Evolutionary conservation across 2,888 invertebrate species (phyloP), one percentile per base, ranked within the genome.

Genomic region (Leptinotarsa rubiginosa): DNA sequence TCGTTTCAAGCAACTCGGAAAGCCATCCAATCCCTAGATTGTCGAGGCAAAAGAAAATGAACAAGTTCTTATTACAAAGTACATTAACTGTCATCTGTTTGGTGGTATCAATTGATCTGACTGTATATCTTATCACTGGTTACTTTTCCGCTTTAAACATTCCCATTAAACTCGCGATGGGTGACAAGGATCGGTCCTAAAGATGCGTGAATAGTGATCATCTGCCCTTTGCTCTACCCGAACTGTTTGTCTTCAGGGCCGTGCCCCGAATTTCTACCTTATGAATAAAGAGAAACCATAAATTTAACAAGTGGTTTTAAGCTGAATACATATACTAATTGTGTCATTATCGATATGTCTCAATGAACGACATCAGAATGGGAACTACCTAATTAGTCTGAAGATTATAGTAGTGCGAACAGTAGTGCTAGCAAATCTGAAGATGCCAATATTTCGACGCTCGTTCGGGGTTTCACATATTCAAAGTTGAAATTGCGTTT

Each of bases 31-130:
- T 79, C 74, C 74, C 72, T 66, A 72, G 75, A 78, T 78, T 72
- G 76, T 81, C 77, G 79, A 80, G 75, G 77, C 76, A 77, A 74
- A 76, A 80, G 82, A 81, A 81, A 87, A 87, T 86, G 86, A 86
- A 86, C 85, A 85, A 85, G 83, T 84, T 83, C 84, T 83, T 82
- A 83, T 82, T 80, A 78, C 81, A 83, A 80, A 80, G 82, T 82
- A 84, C 85, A 84, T 86, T 86, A 85, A 87, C 83, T 85, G 86
- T 86, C 86, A 86, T 86, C 86, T 85, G 81, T 85, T 83, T 82
- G 78, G 75, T 80, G 84, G 84, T 86, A 87, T 87, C 87, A 86
- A 87, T 87, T 86, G 86, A 87, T 87, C 86, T 87, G 86, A 84
- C 86, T 85, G 86, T 86, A 85, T 85, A 85, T 84, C 86, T 87